A percentile compares a stretch with the other conserved stretches of the same genome.
Evolutionary conservation across 2,797 vertebrate genomes (phyloP).

Genomic region (Craterocephalus amniculus): DNA sequence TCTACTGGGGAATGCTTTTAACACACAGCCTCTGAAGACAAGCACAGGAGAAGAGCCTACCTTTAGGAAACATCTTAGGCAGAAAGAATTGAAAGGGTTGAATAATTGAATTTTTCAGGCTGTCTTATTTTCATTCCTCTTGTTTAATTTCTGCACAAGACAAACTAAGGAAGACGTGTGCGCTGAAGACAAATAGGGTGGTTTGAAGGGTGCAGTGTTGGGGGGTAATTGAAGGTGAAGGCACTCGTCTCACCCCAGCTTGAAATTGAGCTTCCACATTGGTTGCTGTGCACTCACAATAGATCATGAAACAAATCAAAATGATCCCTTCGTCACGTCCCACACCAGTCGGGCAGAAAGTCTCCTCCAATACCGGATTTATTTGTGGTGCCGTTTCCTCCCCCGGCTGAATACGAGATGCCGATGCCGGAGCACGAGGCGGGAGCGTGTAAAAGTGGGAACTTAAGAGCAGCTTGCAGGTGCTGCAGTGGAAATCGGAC

Average conservation of each 20-base stretch:
- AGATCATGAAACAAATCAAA: slow-evolving; percentile 28
- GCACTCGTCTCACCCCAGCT: not conserved
- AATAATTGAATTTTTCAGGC: slow-evolving; percentile 72
- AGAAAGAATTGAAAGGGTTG: slow-evolving; percentile 51
- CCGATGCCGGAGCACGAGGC: slow-evolving; percentile 37
- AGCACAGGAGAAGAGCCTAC: slow-evolving; percentile 37
- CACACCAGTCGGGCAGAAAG: slow-evolving; percentile 17
- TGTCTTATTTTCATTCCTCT: slow-evolving; percentile 42
- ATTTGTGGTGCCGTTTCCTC: not conserved
- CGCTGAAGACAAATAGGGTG: slow-evolving; percentile 40
- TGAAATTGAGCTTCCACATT: slow-evolving; percentile 10
- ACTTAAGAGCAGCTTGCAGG: slow-evolving; percentile 39
- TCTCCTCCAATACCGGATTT: slow-evolving; percentile 11
- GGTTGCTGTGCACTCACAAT: not conserved
- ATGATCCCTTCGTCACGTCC: slow-evolving; percentile 31
- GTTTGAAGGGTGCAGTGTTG: slow-evolving; percentile 9
- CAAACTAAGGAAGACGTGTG: slow-evolving; percentile 17
- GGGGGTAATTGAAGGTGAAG: not conserved
- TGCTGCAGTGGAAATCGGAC: slow-evolving; percentile 54
- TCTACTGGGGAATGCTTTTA: slow-evolving; percentile 65
- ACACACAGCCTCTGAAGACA: slow-evolving; percentile 61
- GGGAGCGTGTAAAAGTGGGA: slow-evolving; percentile 31
- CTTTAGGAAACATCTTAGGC: slow-evolving; percentile 56
- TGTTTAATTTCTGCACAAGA: slow-evolving; percentile 9
- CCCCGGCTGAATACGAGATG: slow-evolving; percentile 32